Conservation (phyloP, 2,113 vertebrate genomes). For the Ceyx cyanopectus region DNA sequence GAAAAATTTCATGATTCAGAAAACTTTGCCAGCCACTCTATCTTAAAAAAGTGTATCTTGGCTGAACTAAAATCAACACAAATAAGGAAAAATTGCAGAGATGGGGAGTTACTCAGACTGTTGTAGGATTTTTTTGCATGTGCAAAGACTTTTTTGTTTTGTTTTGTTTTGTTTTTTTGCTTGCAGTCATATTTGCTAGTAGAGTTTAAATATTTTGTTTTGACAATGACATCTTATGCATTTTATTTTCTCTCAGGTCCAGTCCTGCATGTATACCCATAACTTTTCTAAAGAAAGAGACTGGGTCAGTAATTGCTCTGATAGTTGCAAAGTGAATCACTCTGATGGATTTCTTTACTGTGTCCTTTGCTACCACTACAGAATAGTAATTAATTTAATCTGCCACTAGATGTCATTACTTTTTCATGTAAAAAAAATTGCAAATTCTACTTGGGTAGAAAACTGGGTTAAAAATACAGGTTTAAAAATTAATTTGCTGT, state of each 20-base stretch:
- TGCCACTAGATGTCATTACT: slow-evolving; percentile 75
- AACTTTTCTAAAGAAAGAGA: background rate
- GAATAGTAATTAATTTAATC: background rate
- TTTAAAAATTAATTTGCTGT: background rate
- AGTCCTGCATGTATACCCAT: background rate
- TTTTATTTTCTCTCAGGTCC: background rate
- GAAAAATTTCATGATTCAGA: background rate
- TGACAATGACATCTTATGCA: background rate
- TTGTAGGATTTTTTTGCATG: background rate
- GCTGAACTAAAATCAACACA: background rate
- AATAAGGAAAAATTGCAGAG: background rate
- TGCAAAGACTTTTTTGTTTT: background rate
- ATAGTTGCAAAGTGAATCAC: background rate
- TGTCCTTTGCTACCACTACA: background rate
- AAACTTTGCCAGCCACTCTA: background rate
- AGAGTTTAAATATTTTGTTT: background rate
- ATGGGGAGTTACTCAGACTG: background rate
- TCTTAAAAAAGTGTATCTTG: background rate
- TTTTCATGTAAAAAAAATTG: slow-evolving; percentile 60
- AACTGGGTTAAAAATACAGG: background rate
- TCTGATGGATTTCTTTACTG: background rate
- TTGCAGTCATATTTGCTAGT: background rate
- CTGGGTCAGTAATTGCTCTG: background rate
- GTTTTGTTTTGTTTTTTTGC: background rate
- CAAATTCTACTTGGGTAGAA: background rate